Evolutionary conservation across 1,140 invertebrate genomes (phyloP), one percentile per base, ranked within the genome.

Genomic region (Neoseiulus cucumeris): DNA sequence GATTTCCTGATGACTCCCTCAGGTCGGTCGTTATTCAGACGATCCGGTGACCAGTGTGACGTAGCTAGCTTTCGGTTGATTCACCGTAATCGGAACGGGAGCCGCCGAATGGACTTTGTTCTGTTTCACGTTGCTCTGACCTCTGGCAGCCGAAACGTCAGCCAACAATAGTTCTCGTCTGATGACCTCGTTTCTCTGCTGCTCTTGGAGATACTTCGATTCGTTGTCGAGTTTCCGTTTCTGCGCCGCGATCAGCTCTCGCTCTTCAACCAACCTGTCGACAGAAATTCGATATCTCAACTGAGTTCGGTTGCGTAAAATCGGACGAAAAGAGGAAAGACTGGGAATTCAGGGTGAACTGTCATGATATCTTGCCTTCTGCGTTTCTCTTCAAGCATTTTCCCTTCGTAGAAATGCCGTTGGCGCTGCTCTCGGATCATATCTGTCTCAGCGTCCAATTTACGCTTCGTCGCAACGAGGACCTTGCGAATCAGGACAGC

Each of bases 101-200:
- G 14, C 25, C 51, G 25, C 25, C 17, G 51, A 59, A 59, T 59
- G 51, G 33, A 59, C 51, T 25, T 33, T 59, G 9, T 33, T 33
- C 51, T 59, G 51, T 2, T 33, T 25, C 33, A 59, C 1, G 33
- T 33, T 59, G 22, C 51, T 20, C 6, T 25, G 14, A 2, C 51
- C 51, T 33, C 33, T 59, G 22, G 33, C 33, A 18, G 51, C 51
- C 25, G 25, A 29, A 1, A 59, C 51, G 22, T 59, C 51, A 5
- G 51, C 51, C 51, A 59, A 25, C 17, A 59, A 25, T 9, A 59
- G 22, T 20, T 59, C 51, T 1, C 51, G 51, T 25, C 51, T 25
- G 51, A 59, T 59, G 14, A 59, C 51, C 22, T 59, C 51, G 22
- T 59, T 59, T 29, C 51, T 25, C 33, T 59, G 51, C 51, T 59